Base-by-base conservation (phyloP, 2,888 invertebrate genomes). In the Endotricha flammealis region DNA sequence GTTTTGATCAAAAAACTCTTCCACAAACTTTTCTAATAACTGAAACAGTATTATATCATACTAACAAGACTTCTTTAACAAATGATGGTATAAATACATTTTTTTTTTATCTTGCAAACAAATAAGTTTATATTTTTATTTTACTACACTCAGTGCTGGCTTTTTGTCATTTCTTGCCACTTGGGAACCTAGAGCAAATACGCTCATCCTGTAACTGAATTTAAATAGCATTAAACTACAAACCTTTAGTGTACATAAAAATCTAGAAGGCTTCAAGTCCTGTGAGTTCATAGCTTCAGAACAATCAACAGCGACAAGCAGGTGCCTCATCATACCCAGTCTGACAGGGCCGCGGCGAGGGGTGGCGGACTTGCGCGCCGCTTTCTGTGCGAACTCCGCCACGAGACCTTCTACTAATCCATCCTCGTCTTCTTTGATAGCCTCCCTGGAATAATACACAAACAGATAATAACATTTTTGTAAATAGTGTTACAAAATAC, bases 1-100 rank as follows among this genome's bases (percentile, higher is more conserved):
- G 80, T 99, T 99, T 75, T 98, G 97, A 77, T 99, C 98, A 76
- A 99, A 98, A 70, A 95, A 99, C 71, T 98, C 98, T 55, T 97
- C 95, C 39, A 99, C 91, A 74, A 99, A 99, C 46, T 92, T 91
- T 79, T 97, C 95, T 42, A 99, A 70, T 8, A 98, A 85, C 95
- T 97, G 70, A 48, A 90, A 70, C 10, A 20, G n/a, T n/a, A n/a
- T n/a, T n/a, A n/a, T n/a, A n/a, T n/a, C 8, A 32, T 31, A 11
- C 23, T 11, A 1, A 37, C 2, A 37, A 6, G 11, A 12, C 20
- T 12, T 16, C 14, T 30, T 20, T 13, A 33, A 11, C 29, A 32
- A 30, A 25, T 9, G 29, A 17, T 24, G 9, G 2, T 28, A 14
- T 10, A 32, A n/a, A n/a, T n/a, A n/a, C n/a, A n/a, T n/a, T n/a